Evolutionary conservation across 2,888 invertebrate species (phyloP), one percentile per base, ranked within the genome.

Genomic region (Dusona sp.): DNA sequence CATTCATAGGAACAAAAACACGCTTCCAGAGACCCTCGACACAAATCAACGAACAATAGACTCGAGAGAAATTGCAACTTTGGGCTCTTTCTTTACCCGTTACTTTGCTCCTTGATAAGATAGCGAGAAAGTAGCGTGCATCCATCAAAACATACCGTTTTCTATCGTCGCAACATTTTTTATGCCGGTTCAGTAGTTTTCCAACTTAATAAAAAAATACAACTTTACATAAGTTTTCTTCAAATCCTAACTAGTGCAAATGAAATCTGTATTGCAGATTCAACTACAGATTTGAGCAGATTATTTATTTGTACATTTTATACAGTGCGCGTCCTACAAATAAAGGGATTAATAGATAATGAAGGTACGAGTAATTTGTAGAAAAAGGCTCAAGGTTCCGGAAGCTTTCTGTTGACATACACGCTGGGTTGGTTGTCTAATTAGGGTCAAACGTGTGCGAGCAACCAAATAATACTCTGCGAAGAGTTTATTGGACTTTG

Each of bases 371-470:
- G 2, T 36, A 73, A 54, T 33, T 16, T 29, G 7, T 29, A 36
- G 36, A 22, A 73, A 73, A 73, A 48, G 6, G 33, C 36, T 83
- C 48, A 57, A 65, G 42, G 22, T 80, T 83, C 38, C 70, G 72
- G 51, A 36, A 80, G 38, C 77, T 83, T 73, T 73, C 61, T 68
- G 78, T 86, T 83, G 77, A 81, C 73, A 83, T 48, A 19, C 54
- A 54, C 77, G 54, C 79, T 80, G 48, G 80, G 29, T 36, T 42
- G 68, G 42, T 36, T 45, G 42, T 74, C 70, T 86, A 42, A 87
- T 89, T 89, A 88, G 82, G 87, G 88, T 86, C 89, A 79, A 88
- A 86, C 84, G 85, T 85, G 85, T 68, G 67, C 74, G 70, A 73
- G 65, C 51, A 64, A 72, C 77, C 48, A 57, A 85, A 83, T 79